Evolutionary conservation across 1,140 invertebrate genomes (phyloP).

Genomic region (Trichonephila clavipes): DNA sequence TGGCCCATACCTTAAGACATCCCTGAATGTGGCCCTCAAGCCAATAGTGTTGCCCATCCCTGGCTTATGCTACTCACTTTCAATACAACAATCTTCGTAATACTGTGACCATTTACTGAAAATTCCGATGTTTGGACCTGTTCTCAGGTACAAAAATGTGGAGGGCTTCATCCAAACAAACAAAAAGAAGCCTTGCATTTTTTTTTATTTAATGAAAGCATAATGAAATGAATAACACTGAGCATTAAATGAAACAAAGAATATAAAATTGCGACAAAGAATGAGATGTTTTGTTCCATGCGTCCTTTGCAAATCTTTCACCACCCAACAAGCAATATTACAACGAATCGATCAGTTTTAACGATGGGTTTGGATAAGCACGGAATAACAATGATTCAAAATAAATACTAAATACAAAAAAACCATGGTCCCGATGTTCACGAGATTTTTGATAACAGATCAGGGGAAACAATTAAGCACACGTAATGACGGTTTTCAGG

Average conservation of each 20-base stretch:
- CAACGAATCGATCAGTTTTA: not conserved
- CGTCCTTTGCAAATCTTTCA: slow-evolving; percentile 44
- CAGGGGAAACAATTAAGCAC: slow-evolving; percentile 19
- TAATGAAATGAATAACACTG: not conserved
- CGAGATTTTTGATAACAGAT: slow-evolving; percentile 41
- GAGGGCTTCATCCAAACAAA: not conserved
- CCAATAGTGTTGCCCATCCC: too few relatives aligned
- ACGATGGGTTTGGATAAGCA: not conserved
- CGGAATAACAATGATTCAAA: slow-evolving; percentile 42
- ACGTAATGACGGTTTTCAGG: not conserved
- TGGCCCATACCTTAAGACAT: too few relatives aligned
- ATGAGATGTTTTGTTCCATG: not conserved
- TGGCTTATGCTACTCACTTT: too few relatives aligned
- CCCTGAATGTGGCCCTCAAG: too few relatives aligned
- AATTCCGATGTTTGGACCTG: slow-evolving; percentile 1
- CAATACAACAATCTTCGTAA: not conserved
- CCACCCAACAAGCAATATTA: not conserved
- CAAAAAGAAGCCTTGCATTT: not conserved
- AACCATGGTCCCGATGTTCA: slow-evolving; percentile 45
- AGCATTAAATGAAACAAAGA: not conserved
- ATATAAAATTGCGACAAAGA: not conserved
- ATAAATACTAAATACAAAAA: slow-evolving; percentile 62
- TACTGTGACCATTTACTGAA: slow-evolving; percentile 16
- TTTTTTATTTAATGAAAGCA: not conserved
- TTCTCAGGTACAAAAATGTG: not conserved